phyloP scores from a whole-genome alignment of 2,797 vertebrate species.

The Characodon lateralis region DNA sequence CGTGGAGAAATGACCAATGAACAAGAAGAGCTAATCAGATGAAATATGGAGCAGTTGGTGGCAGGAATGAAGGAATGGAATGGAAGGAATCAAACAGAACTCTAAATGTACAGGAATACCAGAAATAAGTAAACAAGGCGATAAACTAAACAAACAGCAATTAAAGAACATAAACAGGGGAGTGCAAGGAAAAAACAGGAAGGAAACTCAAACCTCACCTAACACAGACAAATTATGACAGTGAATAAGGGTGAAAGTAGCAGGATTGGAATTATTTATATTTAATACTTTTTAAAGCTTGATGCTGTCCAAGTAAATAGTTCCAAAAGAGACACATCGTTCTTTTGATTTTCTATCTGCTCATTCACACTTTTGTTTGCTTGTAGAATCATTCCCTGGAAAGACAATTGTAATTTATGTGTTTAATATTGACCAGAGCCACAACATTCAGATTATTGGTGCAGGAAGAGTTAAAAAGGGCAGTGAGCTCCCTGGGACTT shows the following conservation, averaged over 20 bases:
- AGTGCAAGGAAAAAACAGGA: no score
- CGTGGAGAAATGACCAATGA: no score
- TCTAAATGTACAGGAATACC: no score
- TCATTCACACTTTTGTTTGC: not conserved
- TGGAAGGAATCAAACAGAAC: no score
- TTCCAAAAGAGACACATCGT: not conserved
- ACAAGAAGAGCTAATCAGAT: no score
- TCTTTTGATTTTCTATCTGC: not conserved
- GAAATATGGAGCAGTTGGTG: no score
- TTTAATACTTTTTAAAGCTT: not conserved
- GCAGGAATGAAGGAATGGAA: no score
- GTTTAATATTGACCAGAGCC: conserved; percentile 1
- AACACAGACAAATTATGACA: no score
- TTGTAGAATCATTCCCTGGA: not conserved
- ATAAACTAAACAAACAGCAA: no score
- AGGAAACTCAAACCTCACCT: no score
- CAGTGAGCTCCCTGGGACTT: not conserved
- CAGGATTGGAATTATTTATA: not conserved
- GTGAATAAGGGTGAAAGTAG: not conserved
- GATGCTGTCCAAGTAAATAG: not conserved
- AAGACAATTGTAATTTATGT: conserved; percentile 3
- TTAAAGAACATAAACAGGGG: no score
- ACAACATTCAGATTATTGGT: not conserved
- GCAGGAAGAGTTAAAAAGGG: conserved; percentile 1
- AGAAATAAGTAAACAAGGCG: no score